A percentile compares a stretch with the other conserved stretches of the same genome.
Evolutionary conservation across 1,140 invertebrate genomes (phyloP).

Genomic region (Melitaea cinxia): DNA sequence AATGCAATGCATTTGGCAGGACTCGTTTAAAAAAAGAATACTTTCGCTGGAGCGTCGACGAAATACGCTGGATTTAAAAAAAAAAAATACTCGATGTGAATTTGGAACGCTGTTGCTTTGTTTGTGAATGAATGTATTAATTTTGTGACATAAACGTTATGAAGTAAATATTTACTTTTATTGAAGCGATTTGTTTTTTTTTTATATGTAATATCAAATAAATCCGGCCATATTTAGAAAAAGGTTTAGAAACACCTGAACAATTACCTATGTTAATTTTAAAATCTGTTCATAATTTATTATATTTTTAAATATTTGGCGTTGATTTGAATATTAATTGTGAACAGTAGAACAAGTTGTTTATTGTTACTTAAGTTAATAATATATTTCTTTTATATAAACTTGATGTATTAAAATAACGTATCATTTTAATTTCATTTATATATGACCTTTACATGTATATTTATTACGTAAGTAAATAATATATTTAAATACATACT

Average conservation of each 20-base stretch:
- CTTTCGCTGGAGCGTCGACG: slow-evolving; percentile 58
- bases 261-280: no score
- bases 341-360: no score
- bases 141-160: neutral
- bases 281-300: no score
- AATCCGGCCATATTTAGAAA: no score
- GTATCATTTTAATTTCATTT: neutral
- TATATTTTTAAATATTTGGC: no score
- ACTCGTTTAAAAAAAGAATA: slow-evolving; percentile 64
- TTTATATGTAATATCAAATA: no score
- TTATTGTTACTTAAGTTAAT: no score
- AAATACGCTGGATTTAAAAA: slow-evolving; percentile 43
- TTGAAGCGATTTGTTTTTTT: neutral
- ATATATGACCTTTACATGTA: neutral
- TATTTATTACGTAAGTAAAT: neutral
- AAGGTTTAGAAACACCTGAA: no score
- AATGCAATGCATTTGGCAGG: slow-evolving; percentile 67
- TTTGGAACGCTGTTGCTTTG: slow-evolving; percentile 22
- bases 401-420: neutral
- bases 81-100: slow-evolving; percentile 45
- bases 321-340: no score
- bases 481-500: neutral
- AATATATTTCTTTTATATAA: neutral
- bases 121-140: slow-evolving; percentile 12
- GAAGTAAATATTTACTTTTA: neutral